Evolutionary conservation across 2,797 vertebrate species (phyloP), one percentile per base, ranked within the genome.

Genomic region (Chelon auratus): DNA sequence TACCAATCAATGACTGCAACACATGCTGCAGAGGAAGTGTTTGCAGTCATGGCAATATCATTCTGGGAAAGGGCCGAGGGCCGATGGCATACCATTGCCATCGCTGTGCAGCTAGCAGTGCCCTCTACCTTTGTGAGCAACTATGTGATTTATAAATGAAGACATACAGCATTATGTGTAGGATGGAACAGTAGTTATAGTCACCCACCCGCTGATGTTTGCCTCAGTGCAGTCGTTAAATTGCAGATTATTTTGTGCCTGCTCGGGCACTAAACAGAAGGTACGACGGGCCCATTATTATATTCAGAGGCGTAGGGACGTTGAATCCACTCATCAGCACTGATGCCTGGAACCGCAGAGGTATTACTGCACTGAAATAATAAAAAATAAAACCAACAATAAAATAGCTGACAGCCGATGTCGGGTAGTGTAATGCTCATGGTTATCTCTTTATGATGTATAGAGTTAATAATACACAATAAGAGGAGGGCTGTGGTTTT

Each of bases 171-270:
- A 1, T 30, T n/a, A 18, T 1, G 18, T 45, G 62, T 69, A 9
- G 65, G 62, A 51, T 8, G 62, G 11, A 68, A 39, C 56, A 59
- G 42, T 33, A 26, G 48, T 67, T 33, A 42, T 4, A 43, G 24
- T 8, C 15, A 22, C 18, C 42, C 36, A 57, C 18, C 39, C 10
- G 40, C 7, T 60, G 57, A 72, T 67, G 47, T 55, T 48, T 74
- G 24, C 54, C 57, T 36, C 47, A 13, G 36, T 59, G 36, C 63
- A 62, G 9, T 53, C 0, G 39, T 74, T 69, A 73, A 72, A 80
- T 70, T 79, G 22, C 45, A 39, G 72, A 48, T 71, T 73, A 75
- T 71, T 75, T 17, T 76, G 12, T 69, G 59, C 18, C 58, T 51
- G 20, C 22, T 65, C 50, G 7, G 77, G 24, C 68, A 56, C n/a